Percentiles rank a stretch among this genome's conserved stretches.
Conservation (phyloP, 2,888 invertebrate genomes). For the Hesperia comma region DNA sequence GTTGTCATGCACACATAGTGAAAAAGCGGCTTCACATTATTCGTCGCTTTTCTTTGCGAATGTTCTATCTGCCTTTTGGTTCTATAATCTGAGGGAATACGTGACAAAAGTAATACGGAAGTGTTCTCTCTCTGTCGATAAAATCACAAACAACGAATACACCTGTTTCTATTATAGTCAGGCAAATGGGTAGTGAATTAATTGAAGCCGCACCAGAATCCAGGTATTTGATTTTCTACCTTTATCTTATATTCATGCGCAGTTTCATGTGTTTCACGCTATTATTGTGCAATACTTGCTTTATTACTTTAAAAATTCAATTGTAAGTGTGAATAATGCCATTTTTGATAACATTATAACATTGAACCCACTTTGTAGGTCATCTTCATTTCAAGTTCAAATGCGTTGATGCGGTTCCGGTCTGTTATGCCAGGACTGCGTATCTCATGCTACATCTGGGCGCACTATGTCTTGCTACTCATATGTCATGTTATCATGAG, state of each 20-base stretch:
- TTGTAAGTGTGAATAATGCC: not conserved
- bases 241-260: slow-evolving; percentile 53
- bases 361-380: slow-evolving; percentile 36
- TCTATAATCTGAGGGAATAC: too few relatives aligned
- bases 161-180: slow-evolving; percentile 6
- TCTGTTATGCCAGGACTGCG: slow-evolving; percentile 58
- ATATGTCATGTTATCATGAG: slow-evolving; percentile 64
- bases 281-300: slow-evolving; percentile 26
- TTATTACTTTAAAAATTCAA: not conserved
- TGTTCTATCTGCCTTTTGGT: too few relatives aligned
- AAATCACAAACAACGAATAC: not conserved
- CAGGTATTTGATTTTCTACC: slow-evolving; percentile 57
- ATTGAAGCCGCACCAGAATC: slow-evolving; percentile 63
- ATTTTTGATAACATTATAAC: not conserved
- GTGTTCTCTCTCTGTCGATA: not conserved
- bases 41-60: too few relatives aligned
- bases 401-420: slow-evolving; percentile 10
- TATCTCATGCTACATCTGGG: slow-evolving; percentile 61
- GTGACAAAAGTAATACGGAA: slow-evolving; percentile 9
- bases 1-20: too few relatives aligned
- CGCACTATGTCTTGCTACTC: slow-evolving; percentile 58
- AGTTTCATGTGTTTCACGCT: slow-evolving; percentile 51
- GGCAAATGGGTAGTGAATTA: slow-evolving; percentile 77
- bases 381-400: slow-evolving; percentile 12
- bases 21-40: too few relatives aligned